These are phyloP conservation scores for Nectonema munidae DNA, from an alignment of 2,888 invertebrate species.

Conservation along the genomic window DNA sequence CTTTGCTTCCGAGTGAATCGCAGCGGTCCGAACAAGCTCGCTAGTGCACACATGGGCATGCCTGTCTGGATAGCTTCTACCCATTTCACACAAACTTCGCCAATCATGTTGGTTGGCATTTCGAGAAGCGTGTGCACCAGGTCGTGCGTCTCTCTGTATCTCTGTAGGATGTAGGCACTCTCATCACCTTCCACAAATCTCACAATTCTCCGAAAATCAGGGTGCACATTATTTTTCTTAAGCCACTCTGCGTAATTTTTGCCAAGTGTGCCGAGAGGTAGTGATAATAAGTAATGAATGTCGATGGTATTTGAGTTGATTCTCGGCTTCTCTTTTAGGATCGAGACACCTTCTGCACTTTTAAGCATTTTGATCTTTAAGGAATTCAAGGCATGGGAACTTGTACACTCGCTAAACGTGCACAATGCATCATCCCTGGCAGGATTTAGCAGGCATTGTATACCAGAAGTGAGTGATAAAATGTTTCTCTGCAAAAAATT, in stretches of 20 bases:
- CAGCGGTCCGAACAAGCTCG: conserved; percentile 59
- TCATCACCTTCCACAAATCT: conserved; percentile 60
- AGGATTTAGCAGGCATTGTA: too few species aligned
- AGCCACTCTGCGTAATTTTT: conserved; percentile 34
- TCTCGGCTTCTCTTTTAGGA: conserved; percentile 41
- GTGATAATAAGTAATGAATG: conserved; percentile 33
- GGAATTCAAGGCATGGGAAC: conserved; percentile 33
- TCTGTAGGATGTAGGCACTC: conserved; percentile 71
- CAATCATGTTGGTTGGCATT: conserved; percentile 69
- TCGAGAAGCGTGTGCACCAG: conserved; percentile 54
- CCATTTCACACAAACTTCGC: conserved; percentile 77
- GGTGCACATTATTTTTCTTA: conserved; percentile 35
- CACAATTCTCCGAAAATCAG: conserved; percentile 57
- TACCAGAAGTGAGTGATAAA: too few species aligned
- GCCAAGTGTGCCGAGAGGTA: conserved; percentile 51
- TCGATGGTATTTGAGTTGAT: conserved; percentile 51
- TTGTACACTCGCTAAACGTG: conserved; percentile 65
- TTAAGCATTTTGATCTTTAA: conserved; percentile 42
- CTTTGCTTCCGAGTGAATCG: conserved; percentile 51
- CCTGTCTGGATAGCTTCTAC: conserved; percentile 74
- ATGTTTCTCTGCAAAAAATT: too few species aligned
- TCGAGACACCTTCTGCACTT: conserved; percentile 40
- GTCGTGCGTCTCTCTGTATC: conserved; percentile 87
- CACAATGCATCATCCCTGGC: too few species aligned
- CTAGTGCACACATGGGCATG: conserved; percentile 74